Conservation (phyloP, 2,888 invertebrate genomes). For the Octodonta nipae region DNA sequence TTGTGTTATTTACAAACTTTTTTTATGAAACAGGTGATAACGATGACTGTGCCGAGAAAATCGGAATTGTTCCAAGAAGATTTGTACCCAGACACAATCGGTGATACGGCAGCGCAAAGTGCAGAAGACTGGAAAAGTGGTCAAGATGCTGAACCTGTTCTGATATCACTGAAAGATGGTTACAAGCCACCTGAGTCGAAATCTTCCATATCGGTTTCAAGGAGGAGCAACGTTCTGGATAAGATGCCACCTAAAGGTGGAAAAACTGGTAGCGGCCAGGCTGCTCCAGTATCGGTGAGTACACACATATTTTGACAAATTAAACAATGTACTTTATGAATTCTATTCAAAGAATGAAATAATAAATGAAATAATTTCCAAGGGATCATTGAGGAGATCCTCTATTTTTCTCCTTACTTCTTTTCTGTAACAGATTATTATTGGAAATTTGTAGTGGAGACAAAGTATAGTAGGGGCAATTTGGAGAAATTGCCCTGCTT, state of each 20-base stretch:
- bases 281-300: constrained; percentile 32
- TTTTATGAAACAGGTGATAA: constrained; percentile 59
- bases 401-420: no score
- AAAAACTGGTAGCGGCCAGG: constrained; percentile 15
- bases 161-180: constrained; percentile 81
- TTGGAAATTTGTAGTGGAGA: no score
- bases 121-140: constrained; percentile 90
- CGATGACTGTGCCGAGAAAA: constrained; percentile 97
- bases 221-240: constrained; percentile 68
- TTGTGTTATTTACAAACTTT: no score
- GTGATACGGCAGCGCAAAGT: constrained; percentile 74
- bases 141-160: constrained; percentile 76
- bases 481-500: no score
- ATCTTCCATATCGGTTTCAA: constrained; percentile 57
- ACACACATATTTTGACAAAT: no score
- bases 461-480: no score
- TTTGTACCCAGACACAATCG: constrained; percentile 87
- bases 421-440: no score
- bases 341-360: no score
- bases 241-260: constrained; percentile 43
- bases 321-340: no score
- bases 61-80: constrained; percentile 96
- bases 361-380: no score
- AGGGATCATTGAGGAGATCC: no score
- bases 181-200: constrained; percentile 55